These are phyloP conservation scores for Enteromius trimaculatus DNA, from an alignment of 2,797 vertebrate genomes.

Conservation along the genomic window DNA sequence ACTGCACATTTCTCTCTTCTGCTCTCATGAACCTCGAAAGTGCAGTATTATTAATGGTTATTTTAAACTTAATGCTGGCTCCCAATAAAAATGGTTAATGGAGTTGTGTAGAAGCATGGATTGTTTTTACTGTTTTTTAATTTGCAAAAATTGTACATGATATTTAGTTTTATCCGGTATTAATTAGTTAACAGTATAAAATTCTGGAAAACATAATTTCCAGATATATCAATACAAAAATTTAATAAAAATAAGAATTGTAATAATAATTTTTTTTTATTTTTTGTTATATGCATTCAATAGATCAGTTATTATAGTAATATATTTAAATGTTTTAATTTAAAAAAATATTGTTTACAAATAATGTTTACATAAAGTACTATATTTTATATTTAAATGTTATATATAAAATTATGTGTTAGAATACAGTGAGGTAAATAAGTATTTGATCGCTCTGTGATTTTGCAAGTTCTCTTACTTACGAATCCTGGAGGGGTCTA, in stretches of 20 bases:
- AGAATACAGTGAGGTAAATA: background rate
- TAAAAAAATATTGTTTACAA: too few species aligned
- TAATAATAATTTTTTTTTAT: too few species aligned
- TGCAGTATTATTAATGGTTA: slow-evolving; percentile 9
- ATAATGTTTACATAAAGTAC: background rate
- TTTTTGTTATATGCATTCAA: background rate
- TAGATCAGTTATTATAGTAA: background rate
- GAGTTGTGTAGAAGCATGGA: background rate
- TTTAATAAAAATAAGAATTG: background rate
- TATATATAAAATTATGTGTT: background rate
- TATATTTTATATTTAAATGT: background rate
- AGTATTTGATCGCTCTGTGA: too few species aligned
- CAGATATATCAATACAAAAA: too few species aligned
- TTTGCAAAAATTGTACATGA: background rate
- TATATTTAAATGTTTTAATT: background rate
- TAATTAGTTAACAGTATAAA: background rate
- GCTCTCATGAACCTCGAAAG: background rate
- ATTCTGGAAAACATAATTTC: too few species aligned
- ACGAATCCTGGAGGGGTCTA: too few species aligned
- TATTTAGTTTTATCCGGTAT: background rate
- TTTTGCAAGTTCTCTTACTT: too few species aligned
- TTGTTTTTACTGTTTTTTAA: background rate
- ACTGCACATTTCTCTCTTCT: slow-evolving; percentile 15
- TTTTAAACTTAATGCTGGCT: slow-evolving; percentile 14
- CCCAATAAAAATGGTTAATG: slow-evolving; percentile 14